phyloP scores from a whole-genome alignment of 30 jellyfish, hydroid and myxozoan genomes.

The Aurelia coerulea region DNA sequence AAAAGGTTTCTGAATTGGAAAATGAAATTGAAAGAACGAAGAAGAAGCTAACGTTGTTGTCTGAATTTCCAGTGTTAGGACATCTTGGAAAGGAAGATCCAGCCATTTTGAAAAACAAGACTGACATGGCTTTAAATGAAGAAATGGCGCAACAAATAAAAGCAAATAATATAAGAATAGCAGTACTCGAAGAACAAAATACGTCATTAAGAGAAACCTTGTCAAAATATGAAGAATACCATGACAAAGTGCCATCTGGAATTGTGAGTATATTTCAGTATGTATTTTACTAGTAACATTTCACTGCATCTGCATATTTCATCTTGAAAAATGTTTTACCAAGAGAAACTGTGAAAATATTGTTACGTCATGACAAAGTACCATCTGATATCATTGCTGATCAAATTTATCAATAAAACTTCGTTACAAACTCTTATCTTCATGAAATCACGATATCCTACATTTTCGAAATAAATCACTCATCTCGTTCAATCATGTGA shows the following conservation, averaged over 20 bases:
- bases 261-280: conserved; percentile 36
- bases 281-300: neutral
- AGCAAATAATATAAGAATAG: conserved; percentile 73
- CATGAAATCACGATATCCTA: too few species aligned
- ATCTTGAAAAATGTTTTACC: neutral
- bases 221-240: conserved; percentile 39
- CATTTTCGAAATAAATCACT: too few species aligned
- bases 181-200: conserved; percentile 73
- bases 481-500: too few species aligned
- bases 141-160: conserved; percentile 67
- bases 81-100: conserved; percentile 7
- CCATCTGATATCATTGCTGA: too few species aligned
- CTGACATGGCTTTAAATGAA: conserved; percentile 7
- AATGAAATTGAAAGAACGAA: conserved; percentile 19
- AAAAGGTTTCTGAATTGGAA: conserved; percentile 29
- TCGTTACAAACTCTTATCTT: too few species aligned
- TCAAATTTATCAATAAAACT: too few species aligned
- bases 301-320: too few species aligned
- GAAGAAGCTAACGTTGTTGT: conserved; percentile 38
- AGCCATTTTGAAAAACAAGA: neutral
- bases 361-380: too few species aligned
- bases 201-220: conserved; percentile 49
- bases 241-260: neutral
- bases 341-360: neutral
- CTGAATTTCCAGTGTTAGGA: conserved; percentile 80